A percentile compares a stretch with the other conserved stretches of the same genome.
Evolutionary conservation across 2,113 vertebrate genomes (phyloP).

Genomic region (Pituophis catenifer): DNA sequence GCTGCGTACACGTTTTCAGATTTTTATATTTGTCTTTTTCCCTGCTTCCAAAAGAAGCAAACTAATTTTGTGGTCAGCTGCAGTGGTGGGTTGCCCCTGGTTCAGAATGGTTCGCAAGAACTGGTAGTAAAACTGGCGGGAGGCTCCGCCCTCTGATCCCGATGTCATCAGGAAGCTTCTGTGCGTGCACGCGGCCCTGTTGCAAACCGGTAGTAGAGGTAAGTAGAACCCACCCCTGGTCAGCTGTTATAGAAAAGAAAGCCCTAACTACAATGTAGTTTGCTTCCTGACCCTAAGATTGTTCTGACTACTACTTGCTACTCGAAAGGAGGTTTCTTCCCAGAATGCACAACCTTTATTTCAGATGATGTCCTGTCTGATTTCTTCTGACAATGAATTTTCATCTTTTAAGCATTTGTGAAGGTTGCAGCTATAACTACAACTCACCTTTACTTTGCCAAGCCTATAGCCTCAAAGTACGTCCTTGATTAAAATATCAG

Average conservation of each 20-base stretch:
- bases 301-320: background rate
- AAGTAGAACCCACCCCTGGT: background rate
- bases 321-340: background rate
- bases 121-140: too few species aligned
- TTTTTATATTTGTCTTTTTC: background rate
- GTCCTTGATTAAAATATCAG: background rate
- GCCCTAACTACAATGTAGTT: background rate
- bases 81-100: too few species aligned
- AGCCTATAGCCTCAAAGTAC: background rate
- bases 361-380: background rate
- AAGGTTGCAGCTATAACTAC: background rate
- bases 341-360: background rate
- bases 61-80: background rate
- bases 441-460: background rate
- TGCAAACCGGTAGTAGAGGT: too few species aligned
- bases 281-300: background rate
- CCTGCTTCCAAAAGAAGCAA: background rate
- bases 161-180: too few species aligned
- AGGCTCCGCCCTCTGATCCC: too few species aligned
- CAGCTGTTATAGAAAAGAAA: background rate
- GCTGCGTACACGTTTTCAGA: background rate
- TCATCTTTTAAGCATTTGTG: background rate
- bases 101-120: too few species aligned
- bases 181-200: rapidly evolving
- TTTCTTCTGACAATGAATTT: background rate